Evolutionary conservation across 1,140 invertebrate genomes (phyloP).

Genomic region (Meteorus sp.): DNA sequence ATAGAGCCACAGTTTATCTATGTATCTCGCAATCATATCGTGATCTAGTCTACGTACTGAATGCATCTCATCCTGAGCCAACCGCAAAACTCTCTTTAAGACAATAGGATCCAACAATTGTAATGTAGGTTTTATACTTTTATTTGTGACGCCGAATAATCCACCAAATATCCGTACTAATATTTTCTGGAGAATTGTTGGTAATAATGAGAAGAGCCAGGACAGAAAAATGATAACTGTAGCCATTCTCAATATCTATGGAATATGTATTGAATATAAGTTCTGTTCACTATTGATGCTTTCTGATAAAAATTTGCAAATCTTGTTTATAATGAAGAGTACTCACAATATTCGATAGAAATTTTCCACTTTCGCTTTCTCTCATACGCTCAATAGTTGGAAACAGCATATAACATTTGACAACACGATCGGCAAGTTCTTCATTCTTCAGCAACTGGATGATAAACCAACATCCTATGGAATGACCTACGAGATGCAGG

Average conservation of each 20-base stretch:
- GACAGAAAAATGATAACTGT: constrained; percentile 61
- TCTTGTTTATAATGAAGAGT: constrained; percentile 1
- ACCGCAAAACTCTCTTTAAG: constrained; percentile 61
- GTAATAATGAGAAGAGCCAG: constrained; percentile 65
- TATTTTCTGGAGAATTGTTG: constrained; percentile 57
- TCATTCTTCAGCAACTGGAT: constrained; percentile 71
- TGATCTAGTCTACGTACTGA: constrained; percentile 63
- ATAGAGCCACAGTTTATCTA: constrained; percentile 70
- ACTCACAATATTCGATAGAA: constrained; percentile 60
- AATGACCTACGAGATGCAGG: constrained; percentile 81
- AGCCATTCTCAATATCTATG: constrained; percentile 55
- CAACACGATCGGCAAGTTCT: constrained; percentile 55
- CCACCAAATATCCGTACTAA: constrained; percentile 60
- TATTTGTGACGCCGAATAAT: constrained; percentile 54
- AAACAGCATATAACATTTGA: constrained; percentile 73
- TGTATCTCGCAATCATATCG: constrained; percentile 59
- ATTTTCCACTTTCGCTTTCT: constrained; percentile 69
- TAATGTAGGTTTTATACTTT: constrained; percentile 52
- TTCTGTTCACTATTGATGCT: neutral
- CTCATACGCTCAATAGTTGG: constrained; percentile 82
- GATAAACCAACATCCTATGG: constrained; percentile 80
- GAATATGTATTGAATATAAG: constrained; percentile 11
- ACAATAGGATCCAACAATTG: constrained; percentile 61
- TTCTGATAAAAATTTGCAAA: constrained; percentile 5
- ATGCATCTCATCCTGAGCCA: constrained; percentile 69